phyloP scores from a whole-genome alignment of 2,888 invertebrate species.

The Diarsia rubi region DNA sequence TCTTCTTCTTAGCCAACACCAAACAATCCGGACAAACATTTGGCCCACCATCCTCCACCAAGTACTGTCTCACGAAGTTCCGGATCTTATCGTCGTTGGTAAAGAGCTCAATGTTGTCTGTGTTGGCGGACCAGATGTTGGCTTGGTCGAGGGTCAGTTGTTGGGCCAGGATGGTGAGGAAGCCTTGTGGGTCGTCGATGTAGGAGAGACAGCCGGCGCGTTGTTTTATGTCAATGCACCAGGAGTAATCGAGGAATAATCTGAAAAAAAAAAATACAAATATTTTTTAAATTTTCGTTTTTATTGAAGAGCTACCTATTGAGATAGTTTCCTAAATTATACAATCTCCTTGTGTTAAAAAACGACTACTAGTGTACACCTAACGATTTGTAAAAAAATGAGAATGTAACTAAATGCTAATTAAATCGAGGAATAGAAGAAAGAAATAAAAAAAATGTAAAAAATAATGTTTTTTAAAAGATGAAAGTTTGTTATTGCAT shows the following conservation, averaged over 20 bases:
- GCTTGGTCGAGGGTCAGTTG: slow-evolving; percentile 94
- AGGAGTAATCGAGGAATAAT: slow-evolving; percentile 92
- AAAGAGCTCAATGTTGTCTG: slow-evolving; percentile 93
- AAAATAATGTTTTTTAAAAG: no score
- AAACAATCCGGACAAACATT: slow-evolving; percentile 77
- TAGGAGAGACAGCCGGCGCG: slow-evolving; percentile 97
- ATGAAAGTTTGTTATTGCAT: no score
- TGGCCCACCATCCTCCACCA: slow-evolving; percentile 77
- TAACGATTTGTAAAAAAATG: no score
- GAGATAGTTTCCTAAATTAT: no score
- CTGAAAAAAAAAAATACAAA: slow-evolving; percentile 76
- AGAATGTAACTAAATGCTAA: no score
- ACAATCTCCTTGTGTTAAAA: no score
- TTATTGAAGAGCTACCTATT: no score
- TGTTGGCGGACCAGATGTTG: slow-evolving; percentile 92
- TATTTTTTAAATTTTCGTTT: no score
- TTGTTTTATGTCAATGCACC: slow-evolving; percentile 96
- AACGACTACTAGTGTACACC: no score
- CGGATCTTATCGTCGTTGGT: slow-evolving; percentile 93
- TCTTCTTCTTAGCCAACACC: slow-evolving; percentile 68
- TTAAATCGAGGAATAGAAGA: no score
- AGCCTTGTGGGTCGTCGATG: slow-evolving; percentile 95
- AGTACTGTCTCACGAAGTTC: slow-evolving; percentile 93
- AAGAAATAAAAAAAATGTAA: no score
- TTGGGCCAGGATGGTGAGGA: slow-evolving; percentile 94